Percentiles rank a stretch among this genome's conserved stretches.
phyloP scores from a whole-genome alignment of 2,113 vertebrate genomes.

The Xerus inauris region DNA sequence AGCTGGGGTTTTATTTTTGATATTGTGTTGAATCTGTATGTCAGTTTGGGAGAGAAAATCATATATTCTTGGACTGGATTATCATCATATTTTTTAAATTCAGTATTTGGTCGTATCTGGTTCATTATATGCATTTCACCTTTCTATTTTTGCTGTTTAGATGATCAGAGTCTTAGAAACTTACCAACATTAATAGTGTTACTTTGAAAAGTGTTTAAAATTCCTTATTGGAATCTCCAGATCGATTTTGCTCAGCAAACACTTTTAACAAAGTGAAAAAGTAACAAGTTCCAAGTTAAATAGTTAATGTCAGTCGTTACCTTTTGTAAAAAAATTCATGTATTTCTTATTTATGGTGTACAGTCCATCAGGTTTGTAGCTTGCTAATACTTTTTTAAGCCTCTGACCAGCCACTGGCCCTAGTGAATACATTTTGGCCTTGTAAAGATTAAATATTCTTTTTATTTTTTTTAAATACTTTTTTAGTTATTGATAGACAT shows the following conservation, averaged over 20 bases:
- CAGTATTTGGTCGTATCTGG: neutral
- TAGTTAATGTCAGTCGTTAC: neutral
- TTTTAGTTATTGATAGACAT: no score
- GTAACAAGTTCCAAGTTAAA: neutral
- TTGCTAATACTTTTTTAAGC: slow-evolving; percentile 18
- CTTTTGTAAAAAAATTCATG: neutral
- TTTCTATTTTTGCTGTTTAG: slow-evolving; percentile 10
- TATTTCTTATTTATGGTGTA: neutral
- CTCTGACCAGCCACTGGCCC: neutral
- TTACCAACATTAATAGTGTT: neutral
- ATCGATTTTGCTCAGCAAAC: neutral
- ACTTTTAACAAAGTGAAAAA: neutral
- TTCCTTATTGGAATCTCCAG: neutral
- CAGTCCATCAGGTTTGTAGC: neutral
- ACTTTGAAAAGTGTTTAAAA: slow-evolving; percentile 57
- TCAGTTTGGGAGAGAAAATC: neutral
- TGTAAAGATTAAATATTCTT: neutral
- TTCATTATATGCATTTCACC: slow-evolving; percentile 40
- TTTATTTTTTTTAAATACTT: neutral
- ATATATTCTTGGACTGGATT: neutral
- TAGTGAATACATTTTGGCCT: neutral
- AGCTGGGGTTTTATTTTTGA: neutral
- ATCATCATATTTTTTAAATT: slow-evolving; percentile 31
- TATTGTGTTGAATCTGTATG: neutral
- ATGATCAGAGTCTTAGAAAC: neutral